Base-by-base conservation (phyloP, 2,113 vertebrate genomes). In the Muntiacus reevesi region DNA sequence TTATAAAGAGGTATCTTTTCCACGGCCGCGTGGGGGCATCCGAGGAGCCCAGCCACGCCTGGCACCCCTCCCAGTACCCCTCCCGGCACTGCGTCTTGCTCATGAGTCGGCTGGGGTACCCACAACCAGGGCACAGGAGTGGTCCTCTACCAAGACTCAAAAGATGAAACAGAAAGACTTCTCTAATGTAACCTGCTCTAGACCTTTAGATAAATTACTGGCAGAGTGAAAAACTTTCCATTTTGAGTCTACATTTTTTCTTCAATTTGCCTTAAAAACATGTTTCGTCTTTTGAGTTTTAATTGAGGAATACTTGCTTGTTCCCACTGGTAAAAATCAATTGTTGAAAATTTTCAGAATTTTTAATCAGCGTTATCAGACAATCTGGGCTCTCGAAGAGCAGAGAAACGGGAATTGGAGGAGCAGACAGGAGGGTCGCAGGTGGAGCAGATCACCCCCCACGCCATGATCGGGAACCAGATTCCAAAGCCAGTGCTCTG, bases 221-320 rank as follows among this genome's bases (percentile, higher is more conserved):
- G 81, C 33, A 25, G 4, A 21, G 17, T 2, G 36, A 17, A 7
- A 12, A 45, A 7, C 25, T 87, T 86, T 0, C 30, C 1, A 33
- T 50, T 89, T 57, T 25, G 33, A 94, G 64, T 74, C 28, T 36
- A n/a, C 57, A 27, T 43, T 16, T 11, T 89, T 87, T 84, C 12
- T 81, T 87, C 30, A 67, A 89, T 93, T 94, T 83, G 28, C 33
- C 91, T 96, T 79, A 93, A 97, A 93, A 97, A 62, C 7, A 1
- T 13, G 96, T 98, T 98, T 11, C 94, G 98, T 98, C 98, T 98
- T 98, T 98, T 99, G 98, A 98, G 93, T 98, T 97, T 98, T 98
- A 71, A 81, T 84, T 2, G 94, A 98, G 95, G 96, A 98, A 87
- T 93, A 97, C 47, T 79, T 97, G 85, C 97, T 99, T 98, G 98